phyloP scores from a whole-genome alignment of 2,888 invertebrate species.

The Hirtodrosophila confusa region DNA sequence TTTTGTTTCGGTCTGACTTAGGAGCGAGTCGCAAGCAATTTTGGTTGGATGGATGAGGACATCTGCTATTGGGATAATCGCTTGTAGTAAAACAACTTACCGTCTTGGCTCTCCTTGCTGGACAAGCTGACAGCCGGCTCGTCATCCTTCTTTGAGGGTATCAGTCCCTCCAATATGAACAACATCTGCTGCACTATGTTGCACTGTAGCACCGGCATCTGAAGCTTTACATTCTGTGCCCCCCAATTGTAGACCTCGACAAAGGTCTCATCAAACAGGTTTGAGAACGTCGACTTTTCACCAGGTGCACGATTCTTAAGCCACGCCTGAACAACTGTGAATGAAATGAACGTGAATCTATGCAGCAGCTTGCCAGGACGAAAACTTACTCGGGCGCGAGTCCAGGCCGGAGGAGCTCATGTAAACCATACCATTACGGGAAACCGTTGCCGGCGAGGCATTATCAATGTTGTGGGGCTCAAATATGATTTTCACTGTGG shows the following conservation, averaged over 20 bases:
- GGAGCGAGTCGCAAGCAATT: constrained; percentile 22
- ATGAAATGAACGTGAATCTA: background rate
- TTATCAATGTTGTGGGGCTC: constrained; percentile 99
- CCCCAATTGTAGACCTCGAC: constrained; percentile 91
- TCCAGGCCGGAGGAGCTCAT: constrained; percentile 98
- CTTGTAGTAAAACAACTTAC: constrained; percentile 78
- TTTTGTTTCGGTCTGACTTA: constrained; percentile 16
- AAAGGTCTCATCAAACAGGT: constrained; percentile 91
- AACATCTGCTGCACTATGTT: constrained; percentile 94
- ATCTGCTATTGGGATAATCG: background rate
- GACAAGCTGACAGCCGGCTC: constrained; percentile 85
- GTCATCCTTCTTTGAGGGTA: constrained; percentile 89
- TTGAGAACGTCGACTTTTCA: constrained; percentile 88
- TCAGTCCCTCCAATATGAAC: constrained; percentile 92
- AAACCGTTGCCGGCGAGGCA: constrained; percentile 98
- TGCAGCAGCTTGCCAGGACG: background rate
- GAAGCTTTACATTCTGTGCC: constrained; percentile 91
- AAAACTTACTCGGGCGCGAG: constrained; percentile 90
- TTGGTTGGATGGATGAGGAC: constrained; percentile 18
- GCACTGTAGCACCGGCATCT: constrained; percentile 95
- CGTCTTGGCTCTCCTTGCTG: constrained; percentile 85
- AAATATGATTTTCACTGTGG: constrained; percentile 97
- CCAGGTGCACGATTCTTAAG: constrained; percentile 88
- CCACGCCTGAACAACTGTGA: constrained; percentile 91
- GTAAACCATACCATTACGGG: constrained; percentile 96